These are phyloP conservation scores for Oegoconia quadripuncta DNA, from an alignment of 2,888 invertebrate genomes.

Conservation along the genomic window DNA sequence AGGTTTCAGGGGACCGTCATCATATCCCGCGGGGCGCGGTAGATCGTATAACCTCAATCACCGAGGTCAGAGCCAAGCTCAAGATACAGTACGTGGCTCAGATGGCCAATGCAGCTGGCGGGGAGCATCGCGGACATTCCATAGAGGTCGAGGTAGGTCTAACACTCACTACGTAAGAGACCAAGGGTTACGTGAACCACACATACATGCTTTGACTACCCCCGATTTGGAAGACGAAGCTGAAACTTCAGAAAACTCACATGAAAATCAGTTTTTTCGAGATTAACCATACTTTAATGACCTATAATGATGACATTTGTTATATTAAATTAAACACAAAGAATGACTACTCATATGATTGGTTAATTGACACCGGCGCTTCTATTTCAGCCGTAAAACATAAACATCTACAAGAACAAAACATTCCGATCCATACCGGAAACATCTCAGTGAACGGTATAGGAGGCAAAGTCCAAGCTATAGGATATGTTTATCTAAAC, in stretches of 20 bases:
- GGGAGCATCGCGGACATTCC: too few relatives aligned
- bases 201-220: neutral
- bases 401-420: slow-evolving; percentile 4
- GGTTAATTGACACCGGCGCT: slow-evolving; percentile 14
- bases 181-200: neutral
- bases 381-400: slow-evolving; percentile 15
- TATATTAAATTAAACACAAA: neutral
- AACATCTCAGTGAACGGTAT: slow-evolving; percentile 13
- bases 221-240: too few relatives aligned
- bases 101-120: too few relatives aligned
- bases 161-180: neutral
- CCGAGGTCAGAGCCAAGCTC: neutral
- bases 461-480: slow-evolving; percentile 11
- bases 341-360: neutral
- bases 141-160: neutral
- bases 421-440: slow-evolving; percentile 17
- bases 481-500: slow-evolving; percentile 11
- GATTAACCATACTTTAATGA: neutral
- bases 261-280: slow-evolving; percentile 9
- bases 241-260: neutral
- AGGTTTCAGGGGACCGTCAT: neutral
- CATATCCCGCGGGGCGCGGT: neutral
- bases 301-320: neutral
- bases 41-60: neutral
- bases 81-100: neutral